Conservation (phyloP, 2,113 vertebrate species). For the Parotia lawesii region DNA sequence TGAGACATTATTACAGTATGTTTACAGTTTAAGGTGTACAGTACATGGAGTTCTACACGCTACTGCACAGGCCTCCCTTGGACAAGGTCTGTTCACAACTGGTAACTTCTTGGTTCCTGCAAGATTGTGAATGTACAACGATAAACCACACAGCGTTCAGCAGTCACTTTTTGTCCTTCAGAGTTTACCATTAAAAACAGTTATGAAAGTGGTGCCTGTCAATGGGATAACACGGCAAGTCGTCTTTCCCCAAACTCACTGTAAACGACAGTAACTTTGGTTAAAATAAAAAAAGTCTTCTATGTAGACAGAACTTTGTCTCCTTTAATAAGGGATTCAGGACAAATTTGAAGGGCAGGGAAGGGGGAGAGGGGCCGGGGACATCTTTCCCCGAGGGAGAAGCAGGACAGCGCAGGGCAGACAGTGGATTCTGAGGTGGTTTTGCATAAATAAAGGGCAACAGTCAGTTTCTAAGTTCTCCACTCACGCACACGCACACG, state of each 20-base stretch:
- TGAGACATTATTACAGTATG: constrained; percentile 97
- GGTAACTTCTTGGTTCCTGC: constrained; percentile 84
- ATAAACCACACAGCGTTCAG: constrained; percentile 90
- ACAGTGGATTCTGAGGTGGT: constrained; percentile 96
- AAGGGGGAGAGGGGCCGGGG: constrained; percentile 56
- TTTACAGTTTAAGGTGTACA: constrained; percentile 96
- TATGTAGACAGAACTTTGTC: constrained; percentile 88
- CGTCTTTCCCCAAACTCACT: constrained; percentile 94
- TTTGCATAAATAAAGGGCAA: constrained; percentile 99
- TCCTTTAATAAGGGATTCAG: constrained; percentile 82
- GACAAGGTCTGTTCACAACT: constrained; percentile 87
- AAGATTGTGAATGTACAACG: constrained; percentile 88
- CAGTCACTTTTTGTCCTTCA: constrained; percentile 82
- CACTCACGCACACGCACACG: constrained; percentile 88
- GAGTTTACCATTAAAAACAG: constrained; percentile 82
- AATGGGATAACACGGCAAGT: constrained; percentile 84
- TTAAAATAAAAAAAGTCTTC: constrained; percentile 94
- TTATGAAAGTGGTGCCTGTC: constrained; percentile 79
- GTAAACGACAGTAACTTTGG: constrained; percentile 99
- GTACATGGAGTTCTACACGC: constrained; percentile 95
- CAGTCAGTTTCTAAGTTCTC: constrained; percentile 94
- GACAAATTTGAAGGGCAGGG: constrained; percentile 67
- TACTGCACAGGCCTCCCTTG: constrained; percentile 94
- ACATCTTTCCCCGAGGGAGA: constrained; percentile 80
- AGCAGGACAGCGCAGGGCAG: constrained; percentile 86